Conservation (phyloP, 2,797 vertebrate species). For the Percopsis omiscomaycus region DNA sequence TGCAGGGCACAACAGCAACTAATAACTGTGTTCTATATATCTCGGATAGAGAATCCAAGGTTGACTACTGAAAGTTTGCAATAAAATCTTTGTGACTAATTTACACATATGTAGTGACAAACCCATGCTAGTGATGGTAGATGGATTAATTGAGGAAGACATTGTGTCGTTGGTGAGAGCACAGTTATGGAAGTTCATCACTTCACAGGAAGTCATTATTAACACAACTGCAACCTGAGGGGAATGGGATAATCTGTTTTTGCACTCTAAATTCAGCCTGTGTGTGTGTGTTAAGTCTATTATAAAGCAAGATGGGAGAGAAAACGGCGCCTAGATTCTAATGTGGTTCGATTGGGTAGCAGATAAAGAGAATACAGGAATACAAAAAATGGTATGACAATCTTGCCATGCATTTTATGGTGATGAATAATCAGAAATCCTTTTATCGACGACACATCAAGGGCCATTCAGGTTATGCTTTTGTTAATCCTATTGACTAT, state of each 20-base stretch:
- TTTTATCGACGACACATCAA: slow-evolving; percentile 82
- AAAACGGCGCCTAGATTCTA: slow-evolving; percentile 60
- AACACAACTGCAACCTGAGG: slow-evolving; percentile 66
- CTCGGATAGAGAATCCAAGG: slow-evolving; percentile 13
- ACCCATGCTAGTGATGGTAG: slow-evolving; percentile 57
- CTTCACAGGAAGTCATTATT: slow-evolving; percentile 58
- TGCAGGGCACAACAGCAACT: no score
- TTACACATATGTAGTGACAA: slow-evolving; percentile 45
- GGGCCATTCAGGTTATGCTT: slow-evolving; percentile 76
- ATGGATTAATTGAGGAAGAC: slow-evolving; percentile 70
- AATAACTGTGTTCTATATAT: background rate
- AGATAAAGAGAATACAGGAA: slow-evolving; percentile 74
- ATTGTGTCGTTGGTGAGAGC: slow-evolving; percentile 54
- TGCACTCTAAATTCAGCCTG: slow-evolving; percentile 10
- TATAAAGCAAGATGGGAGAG: slow-evolving; percentile 51
- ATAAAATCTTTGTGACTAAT: slow-evolving; percentile 51
- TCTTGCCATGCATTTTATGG: slow-evolving; percentile 73
- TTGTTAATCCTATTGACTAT: slow-evolving; percentile 79
- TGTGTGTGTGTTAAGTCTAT: slow-evolving; percentile 72
- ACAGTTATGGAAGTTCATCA: slow-evolving; percentile 62
- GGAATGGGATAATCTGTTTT: slow-evolving; percentile 64
- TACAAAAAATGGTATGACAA: slow-evolving; percentile 75
- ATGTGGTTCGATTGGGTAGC: slow-evolving; percentile 72
- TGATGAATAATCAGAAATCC: slow-evolving; percentile 80
- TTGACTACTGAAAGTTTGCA: slow-evolving; percentile 31